Percentiles rank a stretch among this genome's conserved stretches.
phyloP scores from a whole-genome alignment of 2,888 invertebrate species.

The Pseudoips prasinana region DNA sequence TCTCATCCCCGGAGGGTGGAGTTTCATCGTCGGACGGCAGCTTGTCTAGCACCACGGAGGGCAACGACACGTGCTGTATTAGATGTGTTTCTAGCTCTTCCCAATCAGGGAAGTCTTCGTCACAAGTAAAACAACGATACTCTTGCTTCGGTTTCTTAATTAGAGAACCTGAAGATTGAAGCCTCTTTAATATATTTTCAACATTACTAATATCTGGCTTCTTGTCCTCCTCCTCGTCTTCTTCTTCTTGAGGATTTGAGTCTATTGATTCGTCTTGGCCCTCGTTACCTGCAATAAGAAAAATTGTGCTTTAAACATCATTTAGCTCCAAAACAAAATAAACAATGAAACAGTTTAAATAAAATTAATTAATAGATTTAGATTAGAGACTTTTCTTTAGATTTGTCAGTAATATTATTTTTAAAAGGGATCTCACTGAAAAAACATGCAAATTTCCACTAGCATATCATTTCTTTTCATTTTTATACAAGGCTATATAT shows the following conservation, averaged over 20 bases:
- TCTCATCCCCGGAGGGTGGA: constrained; percentile 64
- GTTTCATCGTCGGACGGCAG: constrained; percentile 80
- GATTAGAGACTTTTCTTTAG: too few relatives aligned
- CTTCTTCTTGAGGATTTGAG: constrained; percentile 32
- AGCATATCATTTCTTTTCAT: too few relatives aligned
- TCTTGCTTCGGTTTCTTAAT: constrained; percentile 63
- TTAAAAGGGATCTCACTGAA: too few relatives aligned
- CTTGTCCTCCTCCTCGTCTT: constrained; percentile 35
- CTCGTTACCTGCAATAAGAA: constrained; percentile 46
- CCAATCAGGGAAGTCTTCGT: constrained; percentile 70
- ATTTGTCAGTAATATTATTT: too few relatives aligned
- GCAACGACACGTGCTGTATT: constrained; percentile 80
- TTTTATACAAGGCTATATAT: too few relatives aligned
- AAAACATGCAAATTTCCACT: too few relatives aligned
- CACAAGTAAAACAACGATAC: constrained; percentile 76
- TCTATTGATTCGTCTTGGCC: constrained; percentile 45
- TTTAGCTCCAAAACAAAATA: too few relatives aligned
- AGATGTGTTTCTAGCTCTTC: constrained; percentile 76
- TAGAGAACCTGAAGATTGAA: constrained; percentile 49
- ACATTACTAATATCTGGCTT: constrained; percentile 48
- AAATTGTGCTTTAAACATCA: too few relatives aligned
- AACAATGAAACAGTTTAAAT: too few relatives aligned
- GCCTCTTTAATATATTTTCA: constrained; percentile 55
- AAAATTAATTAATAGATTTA: too few relatives aligned
- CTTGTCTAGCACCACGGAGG: constrained; percentile 70